Percentiles rank a stretch among this genome's conserved stretches.
phyloP scores from a whole-genome alignment of 2,113 vertebrate genomes.

The Aplodontia rufa region DNA sequence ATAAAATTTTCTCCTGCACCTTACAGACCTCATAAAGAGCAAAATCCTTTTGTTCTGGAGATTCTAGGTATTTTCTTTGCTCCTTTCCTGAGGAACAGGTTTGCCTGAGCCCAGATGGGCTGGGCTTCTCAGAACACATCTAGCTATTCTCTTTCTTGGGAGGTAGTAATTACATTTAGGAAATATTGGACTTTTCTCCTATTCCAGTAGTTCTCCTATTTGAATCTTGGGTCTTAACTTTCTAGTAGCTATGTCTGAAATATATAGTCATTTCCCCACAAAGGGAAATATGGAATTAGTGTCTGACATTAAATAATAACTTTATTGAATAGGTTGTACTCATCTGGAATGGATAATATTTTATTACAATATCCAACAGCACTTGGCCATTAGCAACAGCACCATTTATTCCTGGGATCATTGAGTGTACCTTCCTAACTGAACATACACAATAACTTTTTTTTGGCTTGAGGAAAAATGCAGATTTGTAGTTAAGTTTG shows the following conservation, averaged over 20 bases:
- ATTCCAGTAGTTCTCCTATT: not conserved
- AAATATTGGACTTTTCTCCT: slow-evolving; percentile 12
- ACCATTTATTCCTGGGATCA: not conserved
- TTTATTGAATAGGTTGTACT: not conserved
- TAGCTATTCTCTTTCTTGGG: not conserved
- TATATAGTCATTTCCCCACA: not conserved
- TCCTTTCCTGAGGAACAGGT: not conserved
- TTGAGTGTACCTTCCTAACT: not conserved
- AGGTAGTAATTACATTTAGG: not conserved
- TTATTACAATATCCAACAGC: slow-evolving; percentile 3
- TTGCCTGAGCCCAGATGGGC: not conserved
- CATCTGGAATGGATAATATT: slow-evolving; percentile 30
- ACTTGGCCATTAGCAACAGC: not conserved
- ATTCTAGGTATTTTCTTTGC: not conserved
- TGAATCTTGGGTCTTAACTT: slow-evolving; percentile 28
- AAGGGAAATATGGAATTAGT: not conserved
- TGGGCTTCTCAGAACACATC: not conserved
- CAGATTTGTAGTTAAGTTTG: not conserved
- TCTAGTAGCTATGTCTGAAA: not conserved
- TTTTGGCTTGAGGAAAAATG: not conserved
- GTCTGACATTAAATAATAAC: slow-evolving; percentile 5
- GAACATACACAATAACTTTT: not conserved
- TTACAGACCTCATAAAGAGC: not conserved
- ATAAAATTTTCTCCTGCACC: not conserved
- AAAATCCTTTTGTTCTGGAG: not conserved